Evolutionary conservation across 2,888 invertebrate species (phyloP).

Genomic region (Andrena trimmerana): DNA sequence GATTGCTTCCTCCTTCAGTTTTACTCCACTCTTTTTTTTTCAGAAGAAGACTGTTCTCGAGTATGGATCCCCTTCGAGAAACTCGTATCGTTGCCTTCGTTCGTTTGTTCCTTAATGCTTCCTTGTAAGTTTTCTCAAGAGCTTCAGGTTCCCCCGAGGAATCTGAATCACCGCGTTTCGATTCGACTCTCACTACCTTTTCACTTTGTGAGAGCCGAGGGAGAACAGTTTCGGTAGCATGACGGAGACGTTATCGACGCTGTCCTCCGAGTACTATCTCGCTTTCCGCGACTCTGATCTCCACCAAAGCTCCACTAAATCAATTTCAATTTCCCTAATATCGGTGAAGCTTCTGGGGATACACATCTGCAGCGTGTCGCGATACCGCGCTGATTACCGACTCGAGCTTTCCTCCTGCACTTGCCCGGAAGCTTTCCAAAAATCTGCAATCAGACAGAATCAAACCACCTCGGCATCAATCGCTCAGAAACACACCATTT

Average conservation of each 20-base stretch:
- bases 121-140: background rate
- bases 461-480: too few relatives aligned
- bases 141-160: background rate
- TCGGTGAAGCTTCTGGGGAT: background rate
- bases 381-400: constrained; percentile 23
- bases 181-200: constrained; percentile 51
- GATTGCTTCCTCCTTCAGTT: background rate
- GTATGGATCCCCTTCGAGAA: background rate
- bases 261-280: constrained; percentile 11
- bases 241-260: constrained; percentile 20
- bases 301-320: background rate
- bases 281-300: background rate
- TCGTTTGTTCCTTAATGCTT: background rate
- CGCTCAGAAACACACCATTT: too few relatives aligned
- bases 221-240: constrained; percentile 42
- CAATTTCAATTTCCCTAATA: constrained; percentile 19
- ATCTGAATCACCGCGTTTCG: background rate
- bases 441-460: constrained; percentile 31
- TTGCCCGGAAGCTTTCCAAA: background rate
- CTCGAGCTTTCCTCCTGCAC: background rate
- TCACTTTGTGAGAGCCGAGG: constrained; percentile 40
- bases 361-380: constrained; percentile 46
- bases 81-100: background rate
- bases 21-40: too few relatives aligned
- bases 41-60: background rate